Base-by-base conservation (phyloP, 35 echinoderm and acorn worm species). In the Eucidaris tribuloides region DNA sequence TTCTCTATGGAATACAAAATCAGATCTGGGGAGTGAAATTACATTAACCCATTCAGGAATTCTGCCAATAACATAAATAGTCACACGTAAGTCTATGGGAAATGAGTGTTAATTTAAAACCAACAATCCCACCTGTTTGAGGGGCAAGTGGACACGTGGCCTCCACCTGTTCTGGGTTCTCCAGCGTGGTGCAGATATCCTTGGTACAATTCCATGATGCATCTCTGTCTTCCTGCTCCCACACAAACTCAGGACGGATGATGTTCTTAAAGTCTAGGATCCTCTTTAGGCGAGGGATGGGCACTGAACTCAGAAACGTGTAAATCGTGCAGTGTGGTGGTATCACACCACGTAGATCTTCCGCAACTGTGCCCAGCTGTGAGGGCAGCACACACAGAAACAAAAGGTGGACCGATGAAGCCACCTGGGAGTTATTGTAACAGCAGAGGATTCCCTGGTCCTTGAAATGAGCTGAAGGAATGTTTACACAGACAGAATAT, bases 361-460 rank as follows among this genome's bases (percentile, higher is more conserved):
- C 58, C 2, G 89, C 86, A 1, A 97, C 90, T 35, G 77, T 78
- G 25, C 82, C 86, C 14, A 97, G 82, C 45, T 97, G 94, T 23
- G 94, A 97, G 20, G 94, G 94, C 3, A 97, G 83, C 7, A 97
- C 81, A 65, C 94, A 97, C 24, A 97, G 65, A 60, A 93, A 97
- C 19, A 97, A 44, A 0, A 97, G 29, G 66, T 97, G 82, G 11
- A 86, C 81, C 2, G 94, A 92, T n/a, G 83, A 57, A 11, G 86
- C 83, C 17, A 97, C 56, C 43, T 85, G 54, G 18, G 42, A 61
- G 42, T 93, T 97, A 79, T 97, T 74, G 70, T 97, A 82, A 44
- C 78, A 76, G 77, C 94, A 97, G 31, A 49, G 27, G 1, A 97
- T 83, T 6, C 94, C 94, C 58, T 72, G 88, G 20, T 97, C 79